Base-by-base conservation (phyloP, 2,888 invertebrate species). In the Lissocephala sabroskyi region DNA sequence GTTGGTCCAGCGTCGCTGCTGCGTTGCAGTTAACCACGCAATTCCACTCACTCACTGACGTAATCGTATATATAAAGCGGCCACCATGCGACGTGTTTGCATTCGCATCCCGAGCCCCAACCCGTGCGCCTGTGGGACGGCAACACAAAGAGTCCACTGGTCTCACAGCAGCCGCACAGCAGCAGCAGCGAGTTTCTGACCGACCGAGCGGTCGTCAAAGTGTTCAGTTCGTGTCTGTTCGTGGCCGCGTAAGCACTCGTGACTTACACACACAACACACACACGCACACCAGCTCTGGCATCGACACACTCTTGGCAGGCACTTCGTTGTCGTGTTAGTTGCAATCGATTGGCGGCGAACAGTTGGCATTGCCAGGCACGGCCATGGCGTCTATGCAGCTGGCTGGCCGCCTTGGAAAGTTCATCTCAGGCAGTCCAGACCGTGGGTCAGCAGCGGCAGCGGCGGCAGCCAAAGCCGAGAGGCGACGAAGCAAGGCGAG, bases 401-500 rank as follows among this genome's bases (percentile, higher is more conserved):
- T 13, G 30, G 13, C 16, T 35, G 40, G 39, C 39, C 56, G 56
- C 55, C 64, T 73, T 73, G 61, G 64, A 63, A 62, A 65, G n/a
- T n/a, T 59, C 62, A 49, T 56, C 14, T 16, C 23, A 23, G 7
- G 23, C 23, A 23, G 23, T 23, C 35, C 33, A 35, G 16, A 6
- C 14, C 11, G 13, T 5, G 13, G 13, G 17, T 79, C 76, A 80
- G 79, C 80, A 79, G 79, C 79, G 79, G 74, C 78, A 78, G 77
- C 75, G 65, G 79, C 74, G 80, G 79, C 78, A 74, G 74, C n/a
- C 73, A 74, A 35, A 2, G 7, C 5, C 26, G 9, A 45, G 37
- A 30, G n/a, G 14, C 39, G n/a, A 39, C 18, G 29, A 16, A 36
- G 32, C 40, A 26, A 37, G 5, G 1, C 2, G 23, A 13, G 14